Conservation (phyloP, 2,797 vertebrate genomes). For the Valencia hispanica region DNA sequence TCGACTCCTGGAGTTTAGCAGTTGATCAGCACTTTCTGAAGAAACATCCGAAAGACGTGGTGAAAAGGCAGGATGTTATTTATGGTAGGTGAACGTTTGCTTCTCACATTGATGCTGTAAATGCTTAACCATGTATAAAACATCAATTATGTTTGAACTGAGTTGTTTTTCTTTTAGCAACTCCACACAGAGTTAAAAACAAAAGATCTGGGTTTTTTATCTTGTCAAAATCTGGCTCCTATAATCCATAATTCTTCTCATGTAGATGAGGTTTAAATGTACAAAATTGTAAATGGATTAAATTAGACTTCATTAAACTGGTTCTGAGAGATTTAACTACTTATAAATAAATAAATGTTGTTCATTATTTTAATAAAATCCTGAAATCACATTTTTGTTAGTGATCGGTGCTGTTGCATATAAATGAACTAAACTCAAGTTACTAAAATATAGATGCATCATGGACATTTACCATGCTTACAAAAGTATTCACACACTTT, state of each 20-base stretch:
- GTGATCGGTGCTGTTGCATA: background rate
- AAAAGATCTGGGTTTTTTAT: background rate
- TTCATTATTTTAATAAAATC: background rate
- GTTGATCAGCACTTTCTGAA: constrained; percentile 88
- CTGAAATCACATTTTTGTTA: background rate
- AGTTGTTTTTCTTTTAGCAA: background rate
- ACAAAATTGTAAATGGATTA: background rate
- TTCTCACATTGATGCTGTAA: background rate
- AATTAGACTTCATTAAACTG: background rate
- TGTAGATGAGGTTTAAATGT: background rate
- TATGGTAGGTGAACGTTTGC: constrained; percentile 86
- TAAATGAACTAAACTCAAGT: background rate
- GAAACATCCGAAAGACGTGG: constrained; percentile 83
- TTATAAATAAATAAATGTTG: background rate
- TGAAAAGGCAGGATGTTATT: constrained; percentile 94
- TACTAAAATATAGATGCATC: too few relatives aligned
- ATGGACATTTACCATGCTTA: too few relatives aligned
- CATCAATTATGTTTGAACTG: background rate
- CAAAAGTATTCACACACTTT: too few relatives aligned
- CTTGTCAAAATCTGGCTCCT: background rate
- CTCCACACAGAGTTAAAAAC: background rate
- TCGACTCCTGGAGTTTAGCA: constrained; percentile 92
- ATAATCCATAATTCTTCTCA: background rate
- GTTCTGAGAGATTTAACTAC: background rate
- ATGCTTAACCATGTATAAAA: background rate